Percentiles rank a stretch among this genome's conserved stretches.
These are phyloP conservation scores for Horisme vitalbata DNA, from an alignment of 2,888 invertebrate species.

Conservation along the genomic window DNA sequence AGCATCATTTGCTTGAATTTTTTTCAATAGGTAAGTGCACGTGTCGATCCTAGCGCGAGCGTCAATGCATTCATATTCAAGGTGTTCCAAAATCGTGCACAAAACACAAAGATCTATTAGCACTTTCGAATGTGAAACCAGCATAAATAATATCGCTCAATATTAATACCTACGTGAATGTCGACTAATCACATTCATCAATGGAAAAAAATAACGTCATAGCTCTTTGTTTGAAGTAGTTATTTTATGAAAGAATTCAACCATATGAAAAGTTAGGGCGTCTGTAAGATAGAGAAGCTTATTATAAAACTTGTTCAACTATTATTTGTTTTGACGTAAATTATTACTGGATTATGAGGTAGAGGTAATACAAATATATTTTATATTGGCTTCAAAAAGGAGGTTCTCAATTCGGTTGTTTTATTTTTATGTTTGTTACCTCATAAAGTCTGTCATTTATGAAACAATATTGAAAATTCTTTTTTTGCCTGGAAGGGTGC, in stretches of 20 bases:
- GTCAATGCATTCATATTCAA: conserved; percentile 21
- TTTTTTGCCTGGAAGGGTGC: too few species aligned
- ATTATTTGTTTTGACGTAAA: too few species aligned
- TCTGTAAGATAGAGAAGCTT: neutral
- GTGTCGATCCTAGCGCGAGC: conserved; percentile 6
- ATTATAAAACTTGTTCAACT: too few species aligned
- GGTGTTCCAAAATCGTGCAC: conserved; percentile 21
- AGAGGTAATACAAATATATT: too few species aligned
- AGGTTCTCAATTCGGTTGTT: too few species aligned
- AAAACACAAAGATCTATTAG: conserved; percentile 21
- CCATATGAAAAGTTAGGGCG: neutral
- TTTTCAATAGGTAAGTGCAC: conserved; percentile 3
- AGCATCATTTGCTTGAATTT: too few species aligned
- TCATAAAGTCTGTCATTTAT: too few species aligned
- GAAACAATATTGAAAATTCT: too few species aligned
- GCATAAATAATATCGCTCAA: conserved; percentile 16
- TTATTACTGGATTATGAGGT: too few species aligned
- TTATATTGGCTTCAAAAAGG: too few species aligned
- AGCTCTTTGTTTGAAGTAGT: conserved; percentile 35
- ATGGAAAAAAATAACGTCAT: conserved; percentile 45
- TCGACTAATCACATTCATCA: conserved; percentile 45
- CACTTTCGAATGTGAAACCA: conserved; percentile 23
- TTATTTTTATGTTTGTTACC: too few species aligned
- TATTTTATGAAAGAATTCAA: neutral
- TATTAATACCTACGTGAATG: conserved; percentile 23